These are phyloP conservation scores for Nephrotoma appendiculata DNA, from an alignment of 2,888 invertebrate species.

Conservation along the genomic window DNA sequence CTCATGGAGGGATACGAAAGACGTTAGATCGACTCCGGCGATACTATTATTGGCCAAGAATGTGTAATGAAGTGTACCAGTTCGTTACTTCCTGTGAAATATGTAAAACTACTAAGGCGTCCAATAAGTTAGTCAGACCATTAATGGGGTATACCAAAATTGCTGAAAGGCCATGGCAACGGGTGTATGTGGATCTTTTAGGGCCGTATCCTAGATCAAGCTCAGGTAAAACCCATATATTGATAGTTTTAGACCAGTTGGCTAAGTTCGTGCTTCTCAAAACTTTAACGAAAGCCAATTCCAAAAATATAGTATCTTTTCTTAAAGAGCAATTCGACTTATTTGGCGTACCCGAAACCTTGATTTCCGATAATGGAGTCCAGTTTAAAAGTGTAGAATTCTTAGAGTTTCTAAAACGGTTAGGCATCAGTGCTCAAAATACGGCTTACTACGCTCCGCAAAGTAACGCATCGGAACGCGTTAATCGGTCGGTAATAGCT, in stretches of 20 bases:
- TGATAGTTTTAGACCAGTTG: too few species aligned
- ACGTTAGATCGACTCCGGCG: not conserved
- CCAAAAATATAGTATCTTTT: not conserved
- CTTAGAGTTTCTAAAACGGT: slow-evolving; percentile 5
- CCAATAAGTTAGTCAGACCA: not conserved
- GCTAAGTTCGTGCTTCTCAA: not conserved
- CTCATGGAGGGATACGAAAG: not conserved
- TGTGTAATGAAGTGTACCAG: not conserved
- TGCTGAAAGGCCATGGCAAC: not conserved
- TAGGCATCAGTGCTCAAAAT: slow-evolving; percentile 8
- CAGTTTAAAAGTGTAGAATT: slow-evolving; percentile 11
- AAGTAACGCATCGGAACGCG: slow-evolving; percentile 19
- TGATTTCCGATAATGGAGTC: slow-evolving; percentile 15
- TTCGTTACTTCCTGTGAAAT: not conserved
- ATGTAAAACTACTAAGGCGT: not conserved
- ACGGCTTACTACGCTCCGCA: slow-evolving; percentile 19
- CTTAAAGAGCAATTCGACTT: slow-evolving; percentile 10
- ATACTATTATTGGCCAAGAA: slow-evolving; percentile 8
- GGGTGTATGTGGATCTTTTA: not conserved
- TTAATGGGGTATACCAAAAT: not conserved
- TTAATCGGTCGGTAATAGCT: slow-evolving; percentile 18
- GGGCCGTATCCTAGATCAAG: not conserved
- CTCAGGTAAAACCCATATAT: not conserved
- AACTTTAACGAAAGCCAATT: not conserved
- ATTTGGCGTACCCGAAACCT: slow-evolving; percentile 14